Evolutionary conservation across 2,888 invertebrate genomes (phyloP).

Genomic region (Eupithecia vulgata): DNA sequence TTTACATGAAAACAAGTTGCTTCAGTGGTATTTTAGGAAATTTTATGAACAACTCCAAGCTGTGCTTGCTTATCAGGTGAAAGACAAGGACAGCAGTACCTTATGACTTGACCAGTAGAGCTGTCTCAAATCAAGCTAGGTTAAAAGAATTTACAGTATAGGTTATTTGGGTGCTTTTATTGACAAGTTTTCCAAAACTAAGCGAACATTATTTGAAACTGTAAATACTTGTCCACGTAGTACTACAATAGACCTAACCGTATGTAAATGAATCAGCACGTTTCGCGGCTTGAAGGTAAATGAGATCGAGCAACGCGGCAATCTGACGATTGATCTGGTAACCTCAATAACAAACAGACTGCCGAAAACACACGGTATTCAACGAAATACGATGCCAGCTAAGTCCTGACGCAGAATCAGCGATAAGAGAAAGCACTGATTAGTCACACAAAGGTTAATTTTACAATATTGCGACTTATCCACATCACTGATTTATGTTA

Average conservation of each 20-base stretch:
- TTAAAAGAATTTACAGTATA: slow-evolving; percentile 17
- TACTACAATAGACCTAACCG: slow-evolving; percentile 48
- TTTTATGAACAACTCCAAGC: not conserved
- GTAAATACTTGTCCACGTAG: slow-evolving; percentile 21
- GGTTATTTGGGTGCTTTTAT: slow-evolving; percentile 10
- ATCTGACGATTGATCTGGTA: slow-evolving; percentile 77
- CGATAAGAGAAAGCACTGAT: slow-evolving; percentile 80
- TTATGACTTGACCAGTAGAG: slow-evolving; percentile 23
- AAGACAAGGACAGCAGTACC: slow-evolving; percentile 34
- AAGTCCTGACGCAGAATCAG: slow-evolving; percentile 62
- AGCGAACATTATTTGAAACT: slow-evolving; percentile 14
- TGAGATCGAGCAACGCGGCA: slow-evolving; percentile 80
- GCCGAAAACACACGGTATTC: slow-evolving; percentile 54
- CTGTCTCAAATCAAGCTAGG: slow-evolving; percentile 13
- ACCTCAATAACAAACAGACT: slow-evolving; percentile 69
- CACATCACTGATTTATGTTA: slow-evolving; percentile 59
- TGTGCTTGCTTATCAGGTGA: slow-evolving; percentile 10
- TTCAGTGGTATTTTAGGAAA: not conserved
- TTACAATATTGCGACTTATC: slow-evolving; percentile 68
- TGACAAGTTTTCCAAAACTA: slow-evolving; percentile 9
- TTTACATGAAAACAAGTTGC: not conserved
- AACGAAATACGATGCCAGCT: slow-evolving; percentile 55
- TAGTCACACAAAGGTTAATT: slow-evolving; percentile 79
- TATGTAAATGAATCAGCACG: slow-evolving; percentile 83
- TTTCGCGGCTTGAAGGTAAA: slow-evolving; percentile 71